A percentile compares a stretch with the other conserved stretches of the same genome.
Evolutionary conservation across 2,888 invertebrate genomes (phyloP).

Genomic region (Ornithoptera alexandrae): DNA sequence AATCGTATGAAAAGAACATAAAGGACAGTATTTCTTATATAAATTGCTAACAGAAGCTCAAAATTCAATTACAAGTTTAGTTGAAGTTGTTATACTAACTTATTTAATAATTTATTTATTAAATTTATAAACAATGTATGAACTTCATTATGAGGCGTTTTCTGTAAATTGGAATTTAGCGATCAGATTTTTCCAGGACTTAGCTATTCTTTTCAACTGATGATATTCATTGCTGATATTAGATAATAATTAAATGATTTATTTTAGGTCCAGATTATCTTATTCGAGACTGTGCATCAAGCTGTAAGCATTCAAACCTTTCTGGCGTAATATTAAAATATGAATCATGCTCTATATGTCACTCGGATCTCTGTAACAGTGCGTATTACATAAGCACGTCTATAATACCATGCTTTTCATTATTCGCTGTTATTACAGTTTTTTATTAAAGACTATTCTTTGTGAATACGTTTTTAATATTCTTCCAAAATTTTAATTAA

Average conservation of each 20-base stretch:
- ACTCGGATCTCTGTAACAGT: slow-evolving; percentile 23
- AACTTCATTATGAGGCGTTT: too few relatives aligned
- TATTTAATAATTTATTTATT: background rate
- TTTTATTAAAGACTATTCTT: background rate
- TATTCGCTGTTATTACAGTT: background rate
- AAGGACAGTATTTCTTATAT: background rate
- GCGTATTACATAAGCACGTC: slow-evolving; percentile 5
- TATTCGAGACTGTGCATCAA: slow-evolving; percentile 15
- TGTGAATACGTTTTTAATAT: background rate
- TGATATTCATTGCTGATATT: too few relatives aligned
- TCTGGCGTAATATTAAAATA: slow-evolving; percentile 9
- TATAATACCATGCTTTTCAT: background rate
- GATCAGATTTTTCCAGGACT: too few relatives aligned
- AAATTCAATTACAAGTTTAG: background rate
- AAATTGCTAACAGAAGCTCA: background rate
- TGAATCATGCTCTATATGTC: slow-evolving; percentile 20
- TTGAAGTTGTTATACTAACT: background rate
- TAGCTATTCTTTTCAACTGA: too few relatives aligned
- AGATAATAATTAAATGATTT: slow-evolving; percentile 5
- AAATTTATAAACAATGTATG: too few relatives aligned
- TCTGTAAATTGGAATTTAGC: too few relatives aligned
- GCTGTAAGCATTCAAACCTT: slow-evolving; percentile 4
- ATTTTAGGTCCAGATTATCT: slow-evolving; percentile 10
- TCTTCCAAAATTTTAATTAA: background rate
- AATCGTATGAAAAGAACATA: background rate